Conservation (phyloP, 2,888 invertebrate genomes). For the Melolontha melolontha region DNA sequence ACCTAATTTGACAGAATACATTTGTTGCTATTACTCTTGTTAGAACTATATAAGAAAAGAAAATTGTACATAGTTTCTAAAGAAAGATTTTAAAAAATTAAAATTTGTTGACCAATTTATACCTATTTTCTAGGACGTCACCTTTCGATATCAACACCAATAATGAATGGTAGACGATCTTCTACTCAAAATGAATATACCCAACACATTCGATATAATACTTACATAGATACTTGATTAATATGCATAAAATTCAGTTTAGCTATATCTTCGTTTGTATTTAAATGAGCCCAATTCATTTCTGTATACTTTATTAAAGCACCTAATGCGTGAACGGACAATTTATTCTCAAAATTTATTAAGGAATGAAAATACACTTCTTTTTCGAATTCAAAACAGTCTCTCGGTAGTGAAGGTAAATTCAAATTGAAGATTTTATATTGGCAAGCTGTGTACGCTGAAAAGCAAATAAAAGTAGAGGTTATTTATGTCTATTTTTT, state of each 20-base stretch:
- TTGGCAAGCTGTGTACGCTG: conserved; percentile 71
- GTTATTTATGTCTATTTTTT: conserved; percentile 11
- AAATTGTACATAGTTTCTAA: too few species aligned
- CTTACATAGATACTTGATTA: conserved; percentile 74
- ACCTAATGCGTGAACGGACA: conserved; percentile 78
- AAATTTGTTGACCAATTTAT: too few species aligned
- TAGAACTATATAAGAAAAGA: too few species aligned
- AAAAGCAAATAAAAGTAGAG: conserved; percentile 37
- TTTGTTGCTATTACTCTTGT: too few species aligned
- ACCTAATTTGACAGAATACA: too few species aligned
- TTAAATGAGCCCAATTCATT: conserved; percentile 69
- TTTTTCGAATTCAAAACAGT: conserved; percentile 69
- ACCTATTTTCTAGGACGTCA: too few species aligned
- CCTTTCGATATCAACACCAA: too few species aligned
- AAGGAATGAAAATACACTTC: conserved; percentile 72
- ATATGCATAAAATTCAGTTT: conserved; percentile 69
- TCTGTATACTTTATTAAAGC: conserved; percentile 79
- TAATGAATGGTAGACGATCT: too few species aligned
- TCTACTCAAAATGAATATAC: too few species aligned
- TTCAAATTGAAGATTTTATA: conserved; percentile 69
- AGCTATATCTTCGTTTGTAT: conserved; percentile 59
- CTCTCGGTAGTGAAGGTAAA: conserved; percentile 65
- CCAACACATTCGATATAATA: conserved; percentile 32
- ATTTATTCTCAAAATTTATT: conserved; percentile 72
- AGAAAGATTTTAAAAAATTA: too few species aligned